Evolutionary conservation across 2,113 vertebrate species (phyloP), one percentile per base, ranked within the genome.

Genomic region (Calidris pygmaea): DNA sequence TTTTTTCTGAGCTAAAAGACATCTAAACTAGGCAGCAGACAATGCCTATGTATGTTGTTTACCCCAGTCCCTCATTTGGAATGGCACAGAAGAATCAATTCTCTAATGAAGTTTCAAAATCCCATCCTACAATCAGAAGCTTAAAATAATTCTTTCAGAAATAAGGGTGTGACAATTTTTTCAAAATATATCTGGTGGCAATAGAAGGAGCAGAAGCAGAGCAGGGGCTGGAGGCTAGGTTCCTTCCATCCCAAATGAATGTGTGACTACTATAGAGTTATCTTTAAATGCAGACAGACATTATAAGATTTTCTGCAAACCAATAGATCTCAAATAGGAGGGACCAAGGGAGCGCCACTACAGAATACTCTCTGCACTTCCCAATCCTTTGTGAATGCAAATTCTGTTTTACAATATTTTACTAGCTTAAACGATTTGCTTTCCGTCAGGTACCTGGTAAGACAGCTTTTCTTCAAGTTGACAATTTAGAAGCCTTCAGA

Each of bases 261-360:
- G 6, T 47, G 24, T n/a, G 35, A 66, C 27, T 77, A 30, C 50
- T 32, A 52, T 2, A 73, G 12, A 35, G 22, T 27, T 67, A 89
- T 11, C 32, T 75, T 79, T 19, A 67, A 89, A 83, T 12, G 20
- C 21, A 71, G 68, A 48, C 1, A 65, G 32, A 77, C 50, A 37
- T 66, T 17, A 55, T 18, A 80, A 70, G 15, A 50, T 34, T 68
- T 85, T 65, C 21, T 79, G 32, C 14, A 65, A 72, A 58, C 39
- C 60, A 30, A n/a, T 17, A 27, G 9, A 91, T 41, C 5, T 85
- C 2, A 3, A 58, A 70, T 6, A 39, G 8, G 20, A 85, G 9
- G 16, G 3, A 83, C 22, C 0, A 0, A 84, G 12, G 10, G 24
- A 84, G 9, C 1, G 6, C 13, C 17, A 47, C 14, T 60, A 35